These are phyloP conservation scores for Botrylloides violaceus DNA, from an alignment of 23 tunicate species.

Conservation along the genomic window DNA sequence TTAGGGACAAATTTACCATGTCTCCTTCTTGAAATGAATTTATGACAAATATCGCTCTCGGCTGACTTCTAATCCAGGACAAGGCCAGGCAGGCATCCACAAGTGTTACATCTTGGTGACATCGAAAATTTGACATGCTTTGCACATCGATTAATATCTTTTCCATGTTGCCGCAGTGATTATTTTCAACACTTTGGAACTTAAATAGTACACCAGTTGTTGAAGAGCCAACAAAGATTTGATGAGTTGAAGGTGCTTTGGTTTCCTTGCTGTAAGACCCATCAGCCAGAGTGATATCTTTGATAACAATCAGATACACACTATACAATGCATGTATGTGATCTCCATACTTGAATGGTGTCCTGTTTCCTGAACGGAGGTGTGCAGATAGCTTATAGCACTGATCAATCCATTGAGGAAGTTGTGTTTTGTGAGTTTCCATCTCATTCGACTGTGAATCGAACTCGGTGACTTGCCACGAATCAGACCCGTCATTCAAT, in stretches of 20 bases:
- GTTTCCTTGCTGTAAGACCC: constrained; percentile 16
- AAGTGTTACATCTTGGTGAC: constrained; percentile 68
- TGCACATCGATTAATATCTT: constrained; percentile 44
- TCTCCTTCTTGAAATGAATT: constrained; percentile 61
- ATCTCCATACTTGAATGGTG: constrained; percentile 36
- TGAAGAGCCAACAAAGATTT: constrained; percentile 61
- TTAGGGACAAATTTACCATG: constrained; percentile 58
- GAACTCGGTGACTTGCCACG: constrained; percentile 59
- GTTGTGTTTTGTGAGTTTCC: constrained; percentile 44
- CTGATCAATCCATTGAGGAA: constrained; percentile 73
- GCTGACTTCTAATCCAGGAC: constrained; percentile 72
- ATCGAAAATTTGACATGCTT: constrained; percentile 39
- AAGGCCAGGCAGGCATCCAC: constrained; percentile 82
- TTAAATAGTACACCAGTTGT: constrained; percentile 68
- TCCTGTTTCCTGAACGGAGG: constrained; percentile 63
- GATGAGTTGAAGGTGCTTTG: constrained; percentile 14
- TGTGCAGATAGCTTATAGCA: constrained; percentile 27
- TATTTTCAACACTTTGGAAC: constrained; percentile 37
- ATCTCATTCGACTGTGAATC: constrained; percentile 31
- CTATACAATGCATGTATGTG: constrained; percentile 69
- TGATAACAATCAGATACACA: constrained; percentile 68
- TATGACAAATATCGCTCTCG: constrained; percentile 76
- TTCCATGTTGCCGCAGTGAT: constrained; percentile 41
- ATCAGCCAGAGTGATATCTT: constrained; percentile 68
- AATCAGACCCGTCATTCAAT: constrained; percentile 31